Percentiles rank a stretch among this genome's conserved stretches.
Conservation (phyloP, 2,113 vertebrate genomes). For the Alces alces region DNA sequence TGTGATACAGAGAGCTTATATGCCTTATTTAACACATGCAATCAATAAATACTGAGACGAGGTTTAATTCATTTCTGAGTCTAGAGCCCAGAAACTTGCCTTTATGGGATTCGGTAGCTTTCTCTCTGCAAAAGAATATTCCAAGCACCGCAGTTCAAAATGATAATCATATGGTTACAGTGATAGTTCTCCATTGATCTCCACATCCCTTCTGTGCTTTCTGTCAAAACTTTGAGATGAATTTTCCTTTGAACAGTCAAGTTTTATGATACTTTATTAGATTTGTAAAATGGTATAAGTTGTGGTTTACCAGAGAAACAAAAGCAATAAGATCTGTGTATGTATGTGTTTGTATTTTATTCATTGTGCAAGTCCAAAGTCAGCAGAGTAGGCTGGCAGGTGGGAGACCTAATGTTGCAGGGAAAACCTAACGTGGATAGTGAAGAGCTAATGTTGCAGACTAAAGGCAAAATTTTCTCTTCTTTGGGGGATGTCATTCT, state of each 20-base stretch:
- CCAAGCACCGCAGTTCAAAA: neutral
- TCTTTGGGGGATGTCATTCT: neutral
- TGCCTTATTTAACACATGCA: neutral
- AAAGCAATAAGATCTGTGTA: neutral
- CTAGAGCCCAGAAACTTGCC: neutral
- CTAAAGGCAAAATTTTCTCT: neutral
- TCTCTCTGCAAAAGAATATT: neutral
- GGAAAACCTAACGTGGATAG: neutral
- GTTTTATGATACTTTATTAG: neutral
- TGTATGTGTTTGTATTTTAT: neutral
- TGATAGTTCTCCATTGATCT: neutral
- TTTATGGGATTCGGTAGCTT: neutral
- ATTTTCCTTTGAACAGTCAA: neutral
- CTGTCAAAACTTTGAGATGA: neutral
- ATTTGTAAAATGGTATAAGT: neutral
- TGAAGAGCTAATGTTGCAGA: neutral
- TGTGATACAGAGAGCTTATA: neutral
- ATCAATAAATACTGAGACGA: neutral
- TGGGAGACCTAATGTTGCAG: neutral
- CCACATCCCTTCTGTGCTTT: neutral
- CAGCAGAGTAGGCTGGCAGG: neutral
- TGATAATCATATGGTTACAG: neutral
- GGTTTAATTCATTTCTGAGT: neutral
- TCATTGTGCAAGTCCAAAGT: neutral
- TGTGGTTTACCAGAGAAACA: neutral